Evolutionary conservation across 2,113 vertebrate species (phyloP), one percentile per base, ranked within the genome.

Genomic region (Probosciger aterrimus): DNA sequence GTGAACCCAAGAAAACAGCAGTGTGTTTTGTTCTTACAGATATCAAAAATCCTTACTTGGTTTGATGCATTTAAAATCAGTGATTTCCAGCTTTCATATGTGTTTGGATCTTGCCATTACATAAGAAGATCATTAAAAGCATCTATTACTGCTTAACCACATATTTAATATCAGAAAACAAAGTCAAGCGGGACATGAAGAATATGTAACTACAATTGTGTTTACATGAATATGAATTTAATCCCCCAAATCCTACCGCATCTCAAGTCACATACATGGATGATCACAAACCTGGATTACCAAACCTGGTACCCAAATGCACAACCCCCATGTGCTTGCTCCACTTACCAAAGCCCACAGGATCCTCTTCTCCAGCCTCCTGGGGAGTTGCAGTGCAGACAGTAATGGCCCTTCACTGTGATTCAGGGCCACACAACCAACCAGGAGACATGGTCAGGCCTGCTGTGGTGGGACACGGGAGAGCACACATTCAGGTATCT

Each of bases 401-500:
- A 2, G 22, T 13, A 43, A 41, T 43, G 16, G 2, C 16, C 71
- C 71, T 20, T 2, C 11, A 9, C 53, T 16, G 4, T 31, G 18
- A 11, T 3, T 2, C 7, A 35, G 47, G 7, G 37, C 43, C 59
- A 24, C 14, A 18, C 43, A 69, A 46, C 57, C 14, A 3, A 17
- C 10, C 33, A 11, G 6, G 52, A 11, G 35, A 3, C 37, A 7
- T 14, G 33, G 46, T 11, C 5, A 11, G 23, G 18, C 13, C 60
- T 18, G 25, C 33, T 6, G 11, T 2, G 33, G 13, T 27, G 3
- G 2, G 25, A 22, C 8, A 8, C 44, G 1, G 7, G 27, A 8
- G 24, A 53, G 31, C 15, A 37, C 0, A 6, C 5, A 22, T 5
- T 25, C 10, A 0, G 13, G 11, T 16, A 30, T 17, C 35, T 17